Base-by-base conservation (phyloP, 2,113 vertebrate genomes). In the Perognathus longimembris region DNA sequence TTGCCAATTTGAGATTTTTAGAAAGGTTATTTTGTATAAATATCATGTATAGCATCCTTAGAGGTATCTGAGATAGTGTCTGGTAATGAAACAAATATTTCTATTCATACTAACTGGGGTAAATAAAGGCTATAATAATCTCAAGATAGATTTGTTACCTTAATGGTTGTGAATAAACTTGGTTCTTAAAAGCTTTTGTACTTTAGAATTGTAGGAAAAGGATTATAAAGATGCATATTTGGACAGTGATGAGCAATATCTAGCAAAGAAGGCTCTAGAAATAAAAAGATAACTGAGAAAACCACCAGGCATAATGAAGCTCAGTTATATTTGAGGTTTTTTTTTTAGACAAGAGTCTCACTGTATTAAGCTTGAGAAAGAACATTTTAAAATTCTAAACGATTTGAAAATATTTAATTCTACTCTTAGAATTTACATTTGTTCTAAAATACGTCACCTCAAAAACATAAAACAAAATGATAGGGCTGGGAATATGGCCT, bases 201-300 rank as follows among this genome's bases (percentile, higher is more conserved):
- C 78, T 94, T 93, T n/a, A 83, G 67, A 93, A 90, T 87, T 88
- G 11, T 82, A 57, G 26, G 2, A 67, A 74, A 81, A 80, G 45
- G 32, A 57, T 61, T 91, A 6, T 36, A 54, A n/a, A n/a, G 71
- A 54, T 84, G 67, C 26, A 0, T 92, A 63, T 90, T 80, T 94
- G 87, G 70, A 76, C 87, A 95, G 79, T 71, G 40, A 86, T 93
- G 59, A 88, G 21, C 26, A 78, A 32, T 70, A 0, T 73, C 40
- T 15, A 66, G 22, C 21, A 69, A 87, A 77, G 26, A 85, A 77
- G 87, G 45, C 36, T 70, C 77, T 34, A 45, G 38, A 74, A 45
- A 12, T 45, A 85, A 59, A 85, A 18, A 88, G 11, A 71, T 26
- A 87, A 88, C n/a, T 67, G 64, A 67, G 80, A 38, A 78, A 87